Conservation (phyloP, 2,888 invertebrate genomes). For the Spisula subtruncata region DNA sequence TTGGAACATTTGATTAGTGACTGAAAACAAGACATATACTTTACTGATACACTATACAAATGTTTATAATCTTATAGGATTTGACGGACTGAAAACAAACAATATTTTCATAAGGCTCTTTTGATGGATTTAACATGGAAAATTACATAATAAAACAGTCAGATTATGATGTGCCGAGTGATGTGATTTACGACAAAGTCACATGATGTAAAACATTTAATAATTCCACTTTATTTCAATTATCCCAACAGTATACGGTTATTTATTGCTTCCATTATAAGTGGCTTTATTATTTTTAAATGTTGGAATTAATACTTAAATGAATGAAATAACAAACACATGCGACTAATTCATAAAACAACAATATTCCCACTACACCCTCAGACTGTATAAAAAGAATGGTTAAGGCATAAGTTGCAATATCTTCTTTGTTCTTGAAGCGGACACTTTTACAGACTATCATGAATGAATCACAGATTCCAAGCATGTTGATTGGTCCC, state of each 20-base stretch:
- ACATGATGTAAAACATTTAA: neutral
- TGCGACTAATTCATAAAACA: neutral
- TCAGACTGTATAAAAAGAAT: too few relatives aligned
- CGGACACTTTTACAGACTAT: too few relatives aligned
- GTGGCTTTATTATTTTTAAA: neutral
- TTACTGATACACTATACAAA: too few relatives aligned
- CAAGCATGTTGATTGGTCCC: too few relatives aligned
- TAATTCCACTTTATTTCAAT: slow-evolving; percentile 3
- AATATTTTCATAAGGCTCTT: neutral
- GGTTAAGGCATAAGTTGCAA: too few relatives aligned
- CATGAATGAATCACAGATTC: too few relatives aligned
- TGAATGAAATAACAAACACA: neutral
- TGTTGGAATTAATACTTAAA: neutral
- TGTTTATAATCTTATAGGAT: too few relatives aligned
- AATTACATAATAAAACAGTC: neutral
- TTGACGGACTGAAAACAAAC: too few relatives aligned
- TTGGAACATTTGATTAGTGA: too few relatives aligned
- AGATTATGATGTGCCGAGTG: neutral
- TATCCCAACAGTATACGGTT: neutral
- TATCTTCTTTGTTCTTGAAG: too few relatives aligned
- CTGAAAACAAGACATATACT: too few relatives aligned
- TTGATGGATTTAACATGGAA: neutral
- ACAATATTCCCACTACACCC: neutral
- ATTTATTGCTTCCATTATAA: neutral
- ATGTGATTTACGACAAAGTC: neutral